Percentiles rank a stretch among this genome's conserved stretches.
These are phyloP conservation scores for Aphelocoma californica DNA, from an alignment of 2,797 vertebrate genomes.

Conservation along the genomic window DNA sequence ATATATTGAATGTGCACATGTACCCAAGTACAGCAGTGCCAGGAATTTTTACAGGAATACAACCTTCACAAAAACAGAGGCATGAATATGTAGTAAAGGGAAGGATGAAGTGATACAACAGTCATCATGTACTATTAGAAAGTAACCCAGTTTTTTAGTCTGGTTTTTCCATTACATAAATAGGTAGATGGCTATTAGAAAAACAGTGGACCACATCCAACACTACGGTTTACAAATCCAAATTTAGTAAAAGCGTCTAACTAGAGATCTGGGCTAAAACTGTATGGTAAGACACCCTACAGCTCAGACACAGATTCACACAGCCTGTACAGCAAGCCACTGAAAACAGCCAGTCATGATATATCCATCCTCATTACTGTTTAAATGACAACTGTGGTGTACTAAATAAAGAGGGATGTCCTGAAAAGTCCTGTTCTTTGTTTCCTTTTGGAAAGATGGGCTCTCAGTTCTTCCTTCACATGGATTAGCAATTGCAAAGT, in stretches of 20 bases:
- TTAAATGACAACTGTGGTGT: not conserved
- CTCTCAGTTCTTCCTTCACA: not conserved
- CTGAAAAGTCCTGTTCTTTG: not conserved
- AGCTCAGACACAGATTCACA: not conserved
- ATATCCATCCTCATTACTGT: not conserved
- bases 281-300: not conserved
- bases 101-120: not conserved
- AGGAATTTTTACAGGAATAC: slow-evolving; percentile 16
- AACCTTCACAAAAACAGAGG: slow-evolving; percentile 8
- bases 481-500: not conserved
- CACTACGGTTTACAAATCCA: not conserved
- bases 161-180: not conserved
- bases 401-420: not conserved
- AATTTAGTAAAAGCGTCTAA: not conserved
- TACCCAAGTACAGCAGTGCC: not conserved
- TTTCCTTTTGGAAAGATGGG: not conserved
- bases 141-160: not conserved
- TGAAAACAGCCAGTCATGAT: not conserved
- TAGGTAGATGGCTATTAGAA: not conserved
- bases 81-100: not conserved
- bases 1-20: not conserved
- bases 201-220: not conserved
- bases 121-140: not conserved
- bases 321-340: not conserved
- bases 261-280: not conserved